These are phyloP conservation scores for Volucella zonaria DNA, from an alignment of 2,888 invertebrate genomes.

Conservation along the genomic window DNA sequence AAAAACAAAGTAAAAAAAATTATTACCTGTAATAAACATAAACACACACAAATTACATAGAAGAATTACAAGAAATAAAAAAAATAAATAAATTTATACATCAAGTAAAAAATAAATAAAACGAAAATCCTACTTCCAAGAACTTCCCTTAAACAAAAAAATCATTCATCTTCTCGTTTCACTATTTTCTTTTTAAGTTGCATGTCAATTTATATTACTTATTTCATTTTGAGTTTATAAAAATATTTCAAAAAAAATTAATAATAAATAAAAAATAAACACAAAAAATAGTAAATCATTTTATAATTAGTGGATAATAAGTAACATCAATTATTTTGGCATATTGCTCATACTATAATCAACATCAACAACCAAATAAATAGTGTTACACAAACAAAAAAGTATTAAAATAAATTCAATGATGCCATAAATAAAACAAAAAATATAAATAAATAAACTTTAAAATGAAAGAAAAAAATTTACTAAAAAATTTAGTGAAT, in stretches of 20 bases:
- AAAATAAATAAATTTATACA: constrained; percentile 63
- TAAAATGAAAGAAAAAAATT: constrained; percentile 32
- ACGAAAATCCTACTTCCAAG: constrained; percentile 67
- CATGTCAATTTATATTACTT: constrained; percentile 19
- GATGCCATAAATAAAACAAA: constrained; percentile 43
- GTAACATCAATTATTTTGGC: constrained; percentile 70
- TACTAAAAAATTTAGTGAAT: constrained; percentile 61
- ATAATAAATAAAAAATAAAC: constrained; percentile 14
- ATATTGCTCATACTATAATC: constrained; percentile 66
- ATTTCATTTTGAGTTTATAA: constrained; percentile 9
- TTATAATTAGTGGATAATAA: constrained; percentile 59
- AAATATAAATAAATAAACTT: background rate
- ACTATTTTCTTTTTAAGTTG: constrained; percentile 17
- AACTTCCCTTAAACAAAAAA: constrained; percentile 56
- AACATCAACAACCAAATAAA: constrained; percentile 52
- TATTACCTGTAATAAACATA: constrained; percentile 64
- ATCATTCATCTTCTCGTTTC: constrained; percentile 12
- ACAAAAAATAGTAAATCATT: constrained; percentile 54
- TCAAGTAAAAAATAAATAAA: constrained; percentile 46
- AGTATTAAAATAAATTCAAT: constrained; percentile 41
- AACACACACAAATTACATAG: constrained; percentile 55
- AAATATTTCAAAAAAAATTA: constrained; percentile 10
- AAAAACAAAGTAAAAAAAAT: constrained; percentile 10
- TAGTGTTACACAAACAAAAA: constrained; percentile 24
- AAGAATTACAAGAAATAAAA: constrained; percentile 46